Base-by-base conservation (phyloP, 2,113 vertebrate genomes). In the Tauraco erythrolophus region DNA sequence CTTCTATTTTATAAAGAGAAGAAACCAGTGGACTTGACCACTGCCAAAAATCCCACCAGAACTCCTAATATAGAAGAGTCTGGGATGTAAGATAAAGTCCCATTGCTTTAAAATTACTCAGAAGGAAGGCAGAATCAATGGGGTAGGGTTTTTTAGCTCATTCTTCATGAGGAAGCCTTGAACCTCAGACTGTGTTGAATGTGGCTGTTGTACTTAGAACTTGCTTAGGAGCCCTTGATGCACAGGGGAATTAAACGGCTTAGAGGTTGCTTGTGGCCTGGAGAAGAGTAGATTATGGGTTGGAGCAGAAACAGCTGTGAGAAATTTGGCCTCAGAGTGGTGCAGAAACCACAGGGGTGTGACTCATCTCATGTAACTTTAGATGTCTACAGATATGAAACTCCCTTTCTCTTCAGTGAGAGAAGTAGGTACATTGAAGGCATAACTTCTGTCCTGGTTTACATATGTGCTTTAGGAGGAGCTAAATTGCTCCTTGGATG, bases 11-110 rank as follows among this genome's bases (percentile, higher is more conserved):
- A 80, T 92, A 70, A 27, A 87, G 86, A 79, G 88, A 66, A 84
- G 56, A 96, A 94, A 92, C 4, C 48, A 93, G 66, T n/a, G 10
- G 91, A 65, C 61, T 91, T 35, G 78, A 94, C 98, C 94, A 87
- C 88, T 96, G 97, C 93, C 94, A 95, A 98, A 98, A 98, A 98
- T 98, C 98, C 97, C 93, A 92, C 79, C 39, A 81, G 92, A 94
- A 62, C n/a, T 88, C 96, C 94, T 75, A 95, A 68, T 33, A 93
- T 62, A 89, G 94, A 96, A 94, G 80, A 86, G 94, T 53, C 97
- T 97, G 97, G 94, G 45, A 88, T 43, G 69, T 64, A 76, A 60
- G 98, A 98, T 98, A 98, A 98, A 94, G 88, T 72, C 50, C 64
- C 25, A 84, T 77, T 92, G 94, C 97, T 98, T 98, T 97, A 98